A percentile compares a stretch with the other conserved stretches of the same genome.
Evolutionary conservation across 2,797 vertebrate species (phyloP).

Genomic region (Megaceryle alcyon): DNA sequence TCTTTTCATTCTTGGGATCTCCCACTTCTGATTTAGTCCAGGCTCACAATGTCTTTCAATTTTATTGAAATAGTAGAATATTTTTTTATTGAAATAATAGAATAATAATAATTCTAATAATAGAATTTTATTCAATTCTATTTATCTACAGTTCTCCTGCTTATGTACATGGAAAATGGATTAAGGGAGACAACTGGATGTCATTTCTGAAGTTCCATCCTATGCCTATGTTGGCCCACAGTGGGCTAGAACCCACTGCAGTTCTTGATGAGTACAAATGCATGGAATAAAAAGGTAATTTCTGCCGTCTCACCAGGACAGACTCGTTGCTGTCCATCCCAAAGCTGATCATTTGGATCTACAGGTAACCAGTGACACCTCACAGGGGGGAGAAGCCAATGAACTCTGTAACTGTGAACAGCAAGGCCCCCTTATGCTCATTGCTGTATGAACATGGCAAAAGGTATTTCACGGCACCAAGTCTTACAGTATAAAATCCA

Average conservation of each 20-base stretch:
- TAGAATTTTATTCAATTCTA: not conserved
- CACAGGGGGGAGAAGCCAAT: not conserved
- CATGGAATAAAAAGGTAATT: not conserved
- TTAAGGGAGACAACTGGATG: not conserved
- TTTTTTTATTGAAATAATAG: no score
- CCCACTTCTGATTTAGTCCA: not conserved
- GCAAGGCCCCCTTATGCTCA: not conserved
- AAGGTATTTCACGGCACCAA: not conserved
- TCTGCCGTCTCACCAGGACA: not conserved
- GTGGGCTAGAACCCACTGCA: not conserved
- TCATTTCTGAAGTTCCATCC: not conserved
- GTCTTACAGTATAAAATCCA: not conserved
- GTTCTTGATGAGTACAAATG: not conserved
- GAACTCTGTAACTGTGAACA: not conserved
- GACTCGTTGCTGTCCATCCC: not conserved
- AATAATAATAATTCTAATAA: no score
- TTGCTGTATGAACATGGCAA: not conserved
- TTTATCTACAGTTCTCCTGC: not conserved
- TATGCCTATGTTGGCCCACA: no score
- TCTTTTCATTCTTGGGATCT: not conserved
- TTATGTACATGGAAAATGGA: rapidly evolving
- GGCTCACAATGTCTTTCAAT: not conserved
- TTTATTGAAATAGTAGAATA: not conserved
- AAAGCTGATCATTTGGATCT: not conserved
- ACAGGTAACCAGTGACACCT: no score